A percentile compares a stretch with the other conserved stretches of the same genome.
Evolutionary conservation across 2,797 vertebrate genomes (phyloP).

Genomic region (Falco berigora): DNA sequence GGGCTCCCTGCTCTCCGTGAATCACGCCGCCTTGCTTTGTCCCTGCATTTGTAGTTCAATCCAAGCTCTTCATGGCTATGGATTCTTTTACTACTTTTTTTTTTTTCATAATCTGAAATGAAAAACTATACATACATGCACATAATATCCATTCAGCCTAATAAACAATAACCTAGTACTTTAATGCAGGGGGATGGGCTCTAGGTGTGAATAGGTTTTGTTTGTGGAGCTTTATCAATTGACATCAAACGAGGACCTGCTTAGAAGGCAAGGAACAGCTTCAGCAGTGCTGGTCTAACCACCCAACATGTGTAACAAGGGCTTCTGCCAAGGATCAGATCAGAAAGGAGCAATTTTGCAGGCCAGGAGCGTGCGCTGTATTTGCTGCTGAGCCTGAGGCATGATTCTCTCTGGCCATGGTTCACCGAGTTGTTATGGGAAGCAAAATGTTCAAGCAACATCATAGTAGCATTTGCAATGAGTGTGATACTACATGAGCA

Average conservation of each 20-base stretch:
- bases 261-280: neutral
- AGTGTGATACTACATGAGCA: neutral
- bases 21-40: neutral
- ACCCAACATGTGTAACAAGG: neutral
- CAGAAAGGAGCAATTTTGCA: neutral
- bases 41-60: accelerated
- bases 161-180: neutral
- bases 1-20: neutral
- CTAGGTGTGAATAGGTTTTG: neutral
- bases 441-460: neutral
- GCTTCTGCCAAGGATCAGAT: neutral
- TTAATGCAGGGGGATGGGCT: neutral
- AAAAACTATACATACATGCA: neutral
- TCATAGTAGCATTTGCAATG: neutral
- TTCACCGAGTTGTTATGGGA: neutral
- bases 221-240: neutral
- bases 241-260: neutral
- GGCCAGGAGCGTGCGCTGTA: accelerated
- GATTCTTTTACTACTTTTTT: neutral
- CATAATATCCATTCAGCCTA: neutral
- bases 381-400: neutral
- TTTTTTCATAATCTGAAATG: neutral
- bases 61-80: neutral
- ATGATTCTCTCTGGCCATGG: neutral
- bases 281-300: neutral